Base-by-base conservation (phyloP, 2,113 vertebrate species). In the Myrmecophaga tridactyla region DNA sequence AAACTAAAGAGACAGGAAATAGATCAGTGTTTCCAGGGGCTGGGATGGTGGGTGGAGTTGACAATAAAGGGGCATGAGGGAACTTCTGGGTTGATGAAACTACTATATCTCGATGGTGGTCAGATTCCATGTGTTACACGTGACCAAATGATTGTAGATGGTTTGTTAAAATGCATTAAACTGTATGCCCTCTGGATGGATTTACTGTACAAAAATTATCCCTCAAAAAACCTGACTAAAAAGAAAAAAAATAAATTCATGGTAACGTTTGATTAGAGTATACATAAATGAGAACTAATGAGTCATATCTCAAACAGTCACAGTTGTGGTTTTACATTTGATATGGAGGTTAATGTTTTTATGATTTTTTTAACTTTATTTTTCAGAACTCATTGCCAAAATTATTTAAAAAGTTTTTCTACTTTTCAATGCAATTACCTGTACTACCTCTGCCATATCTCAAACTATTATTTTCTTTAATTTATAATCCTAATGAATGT, bases 251-350 rank as follows among this genome's bases (percentile, higher is more conserved):
- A 92, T 87, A 97, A 96, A 96, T 90, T 76, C 84, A 78, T 94
- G 46, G 78, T 97, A 58, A 95, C 82, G 70, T 72, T 95, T 98
- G 69, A 88, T 96, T 98, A 96, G 46, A 96, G 92, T 80, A 80
- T 51, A 20, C 14, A 63, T 46, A 80, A 69, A 86, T 1, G 8
- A 94, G 29, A 82, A 76, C 7, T 5, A 75, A 31, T 75, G 12
- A 43, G 1, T 7, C 80, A 60, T 4, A 78, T 23, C 21, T 76
- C 20, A 82, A 43, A 39, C 12, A 36, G 4, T 12, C 2, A 46
- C 0, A 89, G 1, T 1, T 36, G 29, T 20, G 8, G 56, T 83
- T 89, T 63, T 76, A 4, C 29, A 60, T 56, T 63, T 96, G 41
- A 70, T 1, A 60, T 23, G 75, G 23, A 92, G 23, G 8, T 93